Evolutionary conservation across 1,140 invertebrate genomes (phyloP).

Genomic region (Odontomachus brunneus): DNA sequence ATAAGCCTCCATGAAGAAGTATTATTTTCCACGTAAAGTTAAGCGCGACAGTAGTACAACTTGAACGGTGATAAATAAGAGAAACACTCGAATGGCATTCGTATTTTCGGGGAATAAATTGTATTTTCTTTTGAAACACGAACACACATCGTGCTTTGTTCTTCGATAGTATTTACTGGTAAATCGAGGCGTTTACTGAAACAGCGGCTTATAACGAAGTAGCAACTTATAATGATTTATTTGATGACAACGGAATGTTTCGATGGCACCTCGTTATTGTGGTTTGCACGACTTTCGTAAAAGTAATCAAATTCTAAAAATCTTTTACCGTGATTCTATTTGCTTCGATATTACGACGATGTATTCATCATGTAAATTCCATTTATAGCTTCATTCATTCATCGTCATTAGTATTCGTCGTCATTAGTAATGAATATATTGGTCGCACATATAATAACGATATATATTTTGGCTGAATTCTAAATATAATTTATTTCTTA

Average conservation of each 20-base stretch:
- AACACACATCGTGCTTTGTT: background rate
- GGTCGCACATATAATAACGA: background rate
- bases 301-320: constrained; percentile 36
- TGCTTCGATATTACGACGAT: constrained; percentile 13
- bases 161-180: background rate
- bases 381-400: too few species aligned
- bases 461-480: background rate
- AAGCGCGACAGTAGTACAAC: too few species aligned
- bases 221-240: background rate
- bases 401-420: too few species aligned
- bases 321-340: constrained; percentile 10
- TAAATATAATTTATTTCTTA: background rate
- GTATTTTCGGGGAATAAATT: too few species aligned
- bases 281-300: background rate
- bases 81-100: too few species aligned
- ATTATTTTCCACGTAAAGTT: too few species aligned
- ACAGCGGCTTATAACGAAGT: background rate
- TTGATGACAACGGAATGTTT: constrained; percentile 17
- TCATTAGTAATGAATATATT: too few species aligned
- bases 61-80: too few species aligned
- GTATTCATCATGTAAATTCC: constrained; percentile 21
- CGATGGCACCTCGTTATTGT: constrained; percentile 19
- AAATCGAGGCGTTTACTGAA: background rate
- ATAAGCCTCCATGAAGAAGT: too few species aligned
- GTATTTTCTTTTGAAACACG: background rate